Evolutionary conservation across 2,797 vertebrate genomes (phyloP).

Genomic region (Amblyraja radiata): DNA sequence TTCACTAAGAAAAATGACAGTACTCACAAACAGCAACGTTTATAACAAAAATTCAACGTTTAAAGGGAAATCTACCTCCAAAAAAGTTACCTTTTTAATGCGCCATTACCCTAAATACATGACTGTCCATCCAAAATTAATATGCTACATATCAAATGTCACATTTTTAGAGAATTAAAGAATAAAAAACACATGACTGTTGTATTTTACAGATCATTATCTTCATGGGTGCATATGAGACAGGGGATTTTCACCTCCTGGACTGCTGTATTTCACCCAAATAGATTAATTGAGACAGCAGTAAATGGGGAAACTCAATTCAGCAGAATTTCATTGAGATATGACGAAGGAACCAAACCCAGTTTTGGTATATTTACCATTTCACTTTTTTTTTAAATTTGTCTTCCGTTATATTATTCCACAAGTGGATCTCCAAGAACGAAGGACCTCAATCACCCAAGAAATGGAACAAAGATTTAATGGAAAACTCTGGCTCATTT

Average conservation of each 20-base stretch:
- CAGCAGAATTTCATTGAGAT: not conserved
- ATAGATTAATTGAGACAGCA: not conserved
- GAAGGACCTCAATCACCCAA: not conserved
- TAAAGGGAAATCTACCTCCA: constrained; percentile 15
- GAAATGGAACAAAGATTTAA: not conserved
- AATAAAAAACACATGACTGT: constrained; percentile 7
- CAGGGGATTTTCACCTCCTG: not conserved
- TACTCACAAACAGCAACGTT: constrained; percentile 25
- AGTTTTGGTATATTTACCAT: not conserved
- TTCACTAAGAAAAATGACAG: constrained; percentile 24
- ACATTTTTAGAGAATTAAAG: not conserved
- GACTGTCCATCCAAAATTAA: constrained; percentile 2
- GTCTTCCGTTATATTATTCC: not conserved
- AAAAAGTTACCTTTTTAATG: constrained; percentile 4
- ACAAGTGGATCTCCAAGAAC: not conserved
- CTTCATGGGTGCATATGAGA: not conserved
- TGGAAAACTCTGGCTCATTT: not conserved
- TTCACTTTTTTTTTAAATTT: not conserved
- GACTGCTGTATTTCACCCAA: not conserved
- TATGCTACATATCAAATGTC: constrained; percentile 12
- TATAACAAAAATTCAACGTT: constrained; percentile 11
- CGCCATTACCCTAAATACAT: constrained; percentile 4
- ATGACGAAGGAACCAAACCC: not conserved
- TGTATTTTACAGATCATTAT: not conserved
- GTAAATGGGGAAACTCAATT: not conserved